A percentile compares a stretch with the other conserved stretches of the same genome.
phyloP scores from a whole-genome alignment of 2,113 vertebrate genomes.

The Ceyx margarethae region DNA sequence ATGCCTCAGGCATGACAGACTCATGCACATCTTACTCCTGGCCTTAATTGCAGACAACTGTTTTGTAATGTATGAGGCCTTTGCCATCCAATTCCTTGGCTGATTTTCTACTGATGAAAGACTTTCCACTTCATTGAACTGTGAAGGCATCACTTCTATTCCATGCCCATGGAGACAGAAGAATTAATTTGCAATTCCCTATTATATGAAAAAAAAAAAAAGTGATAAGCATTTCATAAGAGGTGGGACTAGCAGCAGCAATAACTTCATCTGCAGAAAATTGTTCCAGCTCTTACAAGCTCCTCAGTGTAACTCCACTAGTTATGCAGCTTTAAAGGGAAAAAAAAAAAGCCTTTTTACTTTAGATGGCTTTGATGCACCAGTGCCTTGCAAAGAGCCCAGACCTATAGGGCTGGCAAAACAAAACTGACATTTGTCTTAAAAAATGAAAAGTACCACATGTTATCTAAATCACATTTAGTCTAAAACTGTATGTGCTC shows the following conservation, averaged over 20 bases:
- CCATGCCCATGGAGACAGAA: constrained; percentile 23
- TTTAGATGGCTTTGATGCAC: not conserved
- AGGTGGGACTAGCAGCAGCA: not conserved
- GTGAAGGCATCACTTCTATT: constrained; percentile 39
- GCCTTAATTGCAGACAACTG: constrained; percentile 59
- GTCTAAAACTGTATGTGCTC: not conserved
- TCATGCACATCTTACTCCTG: constrained; percentile 26
- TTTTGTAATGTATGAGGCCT: constrained; percentile 42
- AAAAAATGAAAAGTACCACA: not conserved
- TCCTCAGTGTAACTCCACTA: not conserved
- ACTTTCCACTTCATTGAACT: constrained; percentile 61
- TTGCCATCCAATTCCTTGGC: constrained; percentile 42
- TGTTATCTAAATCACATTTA: too few species aligned
- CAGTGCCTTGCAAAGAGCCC: not conserved
- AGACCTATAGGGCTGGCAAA: not conserved
- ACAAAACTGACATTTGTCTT: not conserved
- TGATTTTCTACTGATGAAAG: constrained; percentile 58
- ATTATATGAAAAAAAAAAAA: not conserved
- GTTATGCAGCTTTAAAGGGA: not conserved
- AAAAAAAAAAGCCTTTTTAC: not conserved
- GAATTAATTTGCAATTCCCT: constrained; percentile 42
- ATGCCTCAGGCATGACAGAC: constrained; percentile 42
- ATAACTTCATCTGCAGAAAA: constrained; percentile 29
- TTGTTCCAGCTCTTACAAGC: not conserved
- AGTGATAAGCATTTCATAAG: not conserved